phyloP scores from a whole-genome alignment of 92 coral and sea anemone genomes.

The Porites divaricata region DNA sequence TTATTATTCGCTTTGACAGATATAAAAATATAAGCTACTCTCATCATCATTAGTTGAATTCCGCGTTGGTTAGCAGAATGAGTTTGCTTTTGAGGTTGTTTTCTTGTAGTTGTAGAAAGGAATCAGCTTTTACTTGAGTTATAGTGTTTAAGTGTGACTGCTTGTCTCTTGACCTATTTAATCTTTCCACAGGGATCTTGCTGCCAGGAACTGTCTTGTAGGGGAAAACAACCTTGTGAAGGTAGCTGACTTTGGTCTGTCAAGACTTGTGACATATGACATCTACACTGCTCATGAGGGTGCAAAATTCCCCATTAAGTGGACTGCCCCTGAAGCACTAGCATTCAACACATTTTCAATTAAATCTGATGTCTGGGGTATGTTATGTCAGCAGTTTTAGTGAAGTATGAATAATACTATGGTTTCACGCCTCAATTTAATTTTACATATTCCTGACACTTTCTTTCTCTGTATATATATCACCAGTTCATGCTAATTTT shows the following conservation, averaged over 20 bases:
- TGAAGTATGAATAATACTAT: not conserved
- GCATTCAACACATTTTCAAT: conserved; percentile 95
- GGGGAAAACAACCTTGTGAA: conserved; percentile 95
- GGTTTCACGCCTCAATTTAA: no score
- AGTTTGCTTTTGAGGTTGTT: no score
- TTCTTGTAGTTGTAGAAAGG: no score
- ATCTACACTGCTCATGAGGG: conserved; percentile 98
- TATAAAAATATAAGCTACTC: no score
- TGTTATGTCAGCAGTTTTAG: conserved; percentile 13
- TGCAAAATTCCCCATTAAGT: conserved; percentile 97
- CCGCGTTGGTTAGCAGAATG: no score
- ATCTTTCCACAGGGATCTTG: conserved; percentile 81
- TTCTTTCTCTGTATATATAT: no score
- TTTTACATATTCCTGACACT: no score
- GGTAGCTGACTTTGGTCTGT: conserved; percentile 99
- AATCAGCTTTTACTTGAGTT: no score
- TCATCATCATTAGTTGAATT: no score
- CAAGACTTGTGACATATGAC: conserved; percentile 89
- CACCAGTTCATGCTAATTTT: no score
- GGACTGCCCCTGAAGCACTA: conserved; percentile 99
- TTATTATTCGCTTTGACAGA: no score
- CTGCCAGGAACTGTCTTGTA: conserved; percentile 96
- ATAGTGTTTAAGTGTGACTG: no score
- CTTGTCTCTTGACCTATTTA: not conserved
- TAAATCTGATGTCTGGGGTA: conserved; percentile 99